Evolutionary conservation across 2,113 vertebrate genomes (phyloP).

Genomic region (Egretta garzetta): DNA sequence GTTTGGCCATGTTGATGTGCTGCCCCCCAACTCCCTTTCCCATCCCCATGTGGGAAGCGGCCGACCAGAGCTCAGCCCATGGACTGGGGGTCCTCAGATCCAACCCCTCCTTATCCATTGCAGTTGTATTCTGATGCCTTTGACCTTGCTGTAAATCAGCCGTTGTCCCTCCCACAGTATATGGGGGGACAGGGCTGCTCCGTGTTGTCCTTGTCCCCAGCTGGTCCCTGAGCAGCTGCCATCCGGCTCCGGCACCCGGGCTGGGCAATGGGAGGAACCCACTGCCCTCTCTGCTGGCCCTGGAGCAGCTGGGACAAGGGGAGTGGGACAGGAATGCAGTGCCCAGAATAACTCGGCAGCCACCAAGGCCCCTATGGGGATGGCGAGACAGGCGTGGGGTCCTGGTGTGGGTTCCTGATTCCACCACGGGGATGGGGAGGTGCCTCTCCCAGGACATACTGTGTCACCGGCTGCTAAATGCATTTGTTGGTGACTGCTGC

Average conservation of each 20-base stretch:
- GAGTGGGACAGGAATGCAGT: neutral
- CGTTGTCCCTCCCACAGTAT: neutral
- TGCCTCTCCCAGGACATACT: neutral
- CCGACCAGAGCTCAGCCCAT: neutral
- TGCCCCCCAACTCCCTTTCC: neutral
- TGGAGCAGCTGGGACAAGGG: conserved; percentile 31
- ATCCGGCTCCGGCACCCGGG: neutral
- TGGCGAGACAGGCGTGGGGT: neutral
- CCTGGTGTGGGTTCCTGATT: neutral
- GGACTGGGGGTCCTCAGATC: neutral
- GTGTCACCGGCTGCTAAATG: fast-evolving
- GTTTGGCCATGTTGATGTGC: neutral
- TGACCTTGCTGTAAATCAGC: neutral
- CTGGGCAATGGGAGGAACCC: conserved; percentile 15
- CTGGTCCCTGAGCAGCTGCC: conserved; percentile 42
- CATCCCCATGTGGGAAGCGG: fast-evolving
- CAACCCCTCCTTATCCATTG: fast-evolving
- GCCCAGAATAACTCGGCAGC: neutral
- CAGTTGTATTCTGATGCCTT: neutral
- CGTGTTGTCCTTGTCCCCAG: neutral
- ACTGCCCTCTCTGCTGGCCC: neutral
- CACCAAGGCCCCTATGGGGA: neutral
- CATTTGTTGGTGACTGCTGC: fast-evolving
- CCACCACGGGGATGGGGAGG: neutral
- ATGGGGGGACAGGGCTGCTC: neutral